Evolutionary conservation across 2,113 vertebrate species (phyloP).

Genomic region (Xenopus borealis): DNA sequence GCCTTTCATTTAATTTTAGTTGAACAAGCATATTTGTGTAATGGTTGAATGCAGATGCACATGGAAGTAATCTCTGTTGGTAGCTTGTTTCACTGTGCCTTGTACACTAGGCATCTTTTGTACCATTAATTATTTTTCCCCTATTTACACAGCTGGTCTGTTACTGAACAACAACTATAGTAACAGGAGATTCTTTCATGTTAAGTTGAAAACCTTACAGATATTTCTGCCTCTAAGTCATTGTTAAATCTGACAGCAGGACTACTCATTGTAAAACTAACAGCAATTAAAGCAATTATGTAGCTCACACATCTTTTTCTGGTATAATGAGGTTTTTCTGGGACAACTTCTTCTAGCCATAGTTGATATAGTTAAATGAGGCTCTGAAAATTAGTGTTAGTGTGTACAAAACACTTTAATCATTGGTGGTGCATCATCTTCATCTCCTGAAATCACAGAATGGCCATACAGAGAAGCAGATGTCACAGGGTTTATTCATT

Average conservation of each 20-base stretch:
- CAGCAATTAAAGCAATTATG: constrained; percentile 83
- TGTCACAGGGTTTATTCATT: not conserved
- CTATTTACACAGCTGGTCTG: constrained; percentile 48
- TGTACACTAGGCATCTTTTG: constrained; percentile 1
- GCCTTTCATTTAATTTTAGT: too few species aligned
- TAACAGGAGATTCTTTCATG: constrained; percentile 69
- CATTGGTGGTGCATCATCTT: not conserved
- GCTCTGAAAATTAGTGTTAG: not conserved
- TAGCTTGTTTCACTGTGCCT: not conserved
- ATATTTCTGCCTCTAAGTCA: constrained; percentile 63
- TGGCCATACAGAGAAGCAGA: not conserved
- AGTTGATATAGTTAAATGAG: not conserved
- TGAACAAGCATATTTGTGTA: too few species aligned
- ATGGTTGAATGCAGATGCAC: too few species aligned
- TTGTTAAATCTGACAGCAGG: constrained; percentile 72
- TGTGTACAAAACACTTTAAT: not conserved
- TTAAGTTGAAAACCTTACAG: constrained; percentile 62
- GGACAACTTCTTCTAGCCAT: constrained; percentile 1
- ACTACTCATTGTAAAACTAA: constrained; percentile 73
- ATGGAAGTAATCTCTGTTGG: not conserved
- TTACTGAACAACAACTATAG: constrained; percentile 64
- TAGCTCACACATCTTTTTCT: constrained; percentile 75
- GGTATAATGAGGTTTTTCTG: constrained; percentile 59
- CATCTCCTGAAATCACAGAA: not conserved
- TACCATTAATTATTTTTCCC: constrained; percentile 6